phyloP scores from a whole-genome alignment of 2,888 invertebrate species.

The Invenusta paracnida region DNA sequence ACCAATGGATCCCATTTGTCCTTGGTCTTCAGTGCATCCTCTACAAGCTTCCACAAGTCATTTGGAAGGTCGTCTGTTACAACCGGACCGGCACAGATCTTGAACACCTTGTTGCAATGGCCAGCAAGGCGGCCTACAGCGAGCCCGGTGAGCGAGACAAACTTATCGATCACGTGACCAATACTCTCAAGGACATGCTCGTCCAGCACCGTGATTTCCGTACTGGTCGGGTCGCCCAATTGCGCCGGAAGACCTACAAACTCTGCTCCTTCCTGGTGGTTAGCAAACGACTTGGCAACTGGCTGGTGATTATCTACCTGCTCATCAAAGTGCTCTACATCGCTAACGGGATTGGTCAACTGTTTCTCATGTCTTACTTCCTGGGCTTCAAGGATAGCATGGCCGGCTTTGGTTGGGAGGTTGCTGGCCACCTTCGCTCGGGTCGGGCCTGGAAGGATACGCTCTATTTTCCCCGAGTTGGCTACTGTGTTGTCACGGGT shows the following conservation, averaged over 20 bases:
- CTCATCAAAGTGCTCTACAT: constrained; percentile 45
- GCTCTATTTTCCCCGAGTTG: constrained; percentile 39
- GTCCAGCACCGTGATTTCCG: constrained; percentile 3
- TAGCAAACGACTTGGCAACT: constrained; percentile 37
- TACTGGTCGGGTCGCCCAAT: neutral
- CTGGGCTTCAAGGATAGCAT: constrained; percentile 31
- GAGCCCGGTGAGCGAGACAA: neutral
- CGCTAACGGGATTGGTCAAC: constrained; percentile 40
- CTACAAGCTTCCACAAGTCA: constrained; percentile 37
- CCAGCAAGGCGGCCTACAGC: constrained; percentile 15
- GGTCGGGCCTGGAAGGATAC: constrained; percentile 41
- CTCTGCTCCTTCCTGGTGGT: neutral
- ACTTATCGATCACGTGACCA: neutral
- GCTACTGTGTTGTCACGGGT: constrained; percentile 20
- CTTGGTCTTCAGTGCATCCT: constrained; percentile 34
- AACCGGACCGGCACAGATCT: constrained; percentile 41
- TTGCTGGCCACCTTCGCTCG: neutral
- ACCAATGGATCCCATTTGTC: constrained; percentile 44
- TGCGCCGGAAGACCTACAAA: neutral
- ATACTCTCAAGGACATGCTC: neutral
- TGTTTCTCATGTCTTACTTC: constrained; percentile 43
- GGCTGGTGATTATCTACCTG: constrained; percentile 31
- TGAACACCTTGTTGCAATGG: constrained; percentile 22
- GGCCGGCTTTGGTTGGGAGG: constrained; percentile 12
- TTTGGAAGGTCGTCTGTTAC: constrained; percentile 41